Base-by-base conservation (phyloP, 1,140 invertebrate species). In the Patella vulgata region DNA sequence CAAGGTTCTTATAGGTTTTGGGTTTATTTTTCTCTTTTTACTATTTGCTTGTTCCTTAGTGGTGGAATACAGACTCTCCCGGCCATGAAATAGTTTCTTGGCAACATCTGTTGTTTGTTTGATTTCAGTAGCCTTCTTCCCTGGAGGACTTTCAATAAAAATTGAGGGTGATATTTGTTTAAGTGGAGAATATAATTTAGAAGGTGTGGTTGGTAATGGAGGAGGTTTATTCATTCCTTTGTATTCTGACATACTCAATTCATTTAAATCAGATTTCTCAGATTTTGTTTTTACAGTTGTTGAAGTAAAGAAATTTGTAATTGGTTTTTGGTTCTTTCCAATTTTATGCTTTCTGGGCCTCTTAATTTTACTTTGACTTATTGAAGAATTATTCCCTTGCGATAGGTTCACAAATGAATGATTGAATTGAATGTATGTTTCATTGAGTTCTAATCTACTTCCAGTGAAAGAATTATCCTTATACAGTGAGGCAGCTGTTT, bases 11-110 rank as follows among this genome's bases (percentile, higher is more conserved):
- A n/a, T n/a, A 48, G 14, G 42, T 3, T 63, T 8, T 27, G 62
- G 50, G 48, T 3, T 64, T 23, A 17, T 5, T 28, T 27, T 51
- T 60, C 21, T 46, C 57, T 28, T 28, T 31, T 27, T 27, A 3
- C 27, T 63, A 48, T 3, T n/a, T 39, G 11, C 28, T 25, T 0
- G 1, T 27, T 21, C 14, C 33, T 52, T 52, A 31, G n/a, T 2
- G 25, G 50, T 55, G 42, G 52, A 44, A 23, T 33, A 31, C 27
- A 51, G 43, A 17, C 43, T 53, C 44, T 58, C 60, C 31, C 64
- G 66, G 17, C 66, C 62, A 51, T 56, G 61, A 61, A 68, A 68
- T 6, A 68, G 50, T 36, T 63, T 53, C 48, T 68, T 68, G 11
- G 64, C 54, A 40, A 28, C 61, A 47, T 25, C 19, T 59, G 53